Evolutionary conservation across 2,113 vertebrate species (phyloP).

Genomic region (Cynocephalus volans): DNA sequence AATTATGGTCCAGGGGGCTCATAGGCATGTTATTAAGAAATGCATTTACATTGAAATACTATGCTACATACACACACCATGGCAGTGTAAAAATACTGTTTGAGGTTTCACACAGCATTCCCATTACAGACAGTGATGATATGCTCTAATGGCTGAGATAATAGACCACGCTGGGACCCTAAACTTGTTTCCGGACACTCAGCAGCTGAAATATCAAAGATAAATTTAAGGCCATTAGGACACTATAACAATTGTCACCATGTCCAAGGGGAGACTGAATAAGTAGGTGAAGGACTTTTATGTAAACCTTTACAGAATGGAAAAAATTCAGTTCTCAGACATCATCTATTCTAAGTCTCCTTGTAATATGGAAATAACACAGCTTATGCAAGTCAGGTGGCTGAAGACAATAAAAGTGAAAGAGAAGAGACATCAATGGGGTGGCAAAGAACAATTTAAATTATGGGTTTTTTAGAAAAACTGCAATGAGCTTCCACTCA

Average conservation of each 20-base stretch:
- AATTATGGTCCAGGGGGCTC: background rate
- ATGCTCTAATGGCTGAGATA: slow-evolving; percentile 50
- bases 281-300: slow-evolving; percentile 1
- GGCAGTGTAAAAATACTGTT: background rate
- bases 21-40: slow-evolving; percentile 33
- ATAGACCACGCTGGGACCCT: slow-evolving; percentile 68
- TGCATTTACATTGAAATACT: background rate
- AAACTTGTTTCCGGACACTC: slow-evolving; percentile 8
- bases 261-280: slow-evolving; percentile 32
- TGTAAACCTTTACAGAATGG: slow-evolving; percentile 25
- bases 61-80: background rate
- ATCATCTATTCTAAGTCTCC: background rate
- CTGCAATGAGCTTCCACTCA: background rate
- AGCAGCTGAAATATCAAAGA: background rate
- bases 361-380: background rate
- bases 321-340: background rate
- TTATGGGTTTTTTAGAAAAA: background rate
- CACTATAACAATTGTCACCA: background rate
- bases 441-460: background rate
- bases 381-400: background rate
- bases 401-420: background rate
- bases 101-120: background rate
- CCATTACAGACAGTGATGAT: background rate
- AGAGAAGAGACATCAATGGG: background rate
- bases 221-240: slow-evolving; percentile 41